Evolutionary conservation across 2,113 vertebrate species (phyloP).

Genomic region (Struthidea cinerea): DNA sequence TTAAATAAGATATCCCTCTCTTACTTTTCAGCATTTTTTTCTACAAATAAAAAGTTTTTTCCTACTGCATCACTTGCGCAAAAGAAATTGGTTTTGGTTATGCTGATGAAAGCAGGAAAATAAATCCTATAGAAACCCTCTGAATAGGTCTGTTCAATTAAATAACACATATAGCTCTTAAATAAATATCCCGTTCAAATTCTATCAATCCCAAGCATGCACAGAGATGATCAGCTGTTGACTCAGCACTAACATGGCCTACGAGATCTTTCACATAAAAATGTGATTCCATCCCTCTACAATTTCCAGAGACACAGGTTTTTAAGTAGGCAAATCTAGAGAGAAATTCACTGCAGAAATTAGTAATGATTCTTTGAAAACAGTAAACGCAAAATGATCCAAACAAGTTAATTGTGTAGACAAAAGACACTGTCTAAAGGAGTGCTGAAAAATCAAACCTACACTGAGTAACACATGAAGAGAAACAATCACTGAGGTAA

Average conservation of each 20-base stretch:
- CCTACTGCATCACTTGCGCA: not conserved
- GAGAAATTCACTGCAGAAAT: not conserved
- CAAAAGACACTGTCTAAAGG: not conserved
- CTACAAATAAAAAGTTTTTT: not conserved
- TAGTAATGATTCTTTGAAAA: not conserved
- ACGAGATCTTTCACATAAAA: not conserved
- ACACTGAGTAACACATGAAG: not conserved
- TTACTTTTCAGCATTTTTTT: not conserved
- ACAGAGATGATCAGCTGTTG: not conserved
- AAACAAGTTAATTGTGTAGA: not conserved
- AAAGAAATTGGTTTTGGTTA: not conserved
- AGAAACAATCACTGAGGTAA: not conserved
- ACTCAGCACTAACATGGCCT: not conserved
- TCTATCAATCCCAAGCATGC: not conserved
- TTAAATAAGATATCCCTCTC: not conserved
- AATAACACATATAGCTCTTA: not conserved
- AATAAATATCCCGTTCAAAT: not conserved
- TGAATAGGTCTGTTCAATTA: not conserved
- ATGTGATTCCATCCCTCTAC: not conserved
- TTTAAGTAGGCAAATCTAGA: not conserved
- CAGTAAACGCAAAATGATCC: not conserved
- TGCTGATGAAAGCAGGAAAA: not conserved
- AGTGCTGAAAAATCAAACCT: not conserved
- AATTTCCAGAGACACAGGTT: not conserved
- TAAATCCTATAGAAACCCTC: not conserved